Evolutionary conservation across 2,113 vertebrate genomes (phyloP).

Genomic region (Lepus timidus): DNA sequence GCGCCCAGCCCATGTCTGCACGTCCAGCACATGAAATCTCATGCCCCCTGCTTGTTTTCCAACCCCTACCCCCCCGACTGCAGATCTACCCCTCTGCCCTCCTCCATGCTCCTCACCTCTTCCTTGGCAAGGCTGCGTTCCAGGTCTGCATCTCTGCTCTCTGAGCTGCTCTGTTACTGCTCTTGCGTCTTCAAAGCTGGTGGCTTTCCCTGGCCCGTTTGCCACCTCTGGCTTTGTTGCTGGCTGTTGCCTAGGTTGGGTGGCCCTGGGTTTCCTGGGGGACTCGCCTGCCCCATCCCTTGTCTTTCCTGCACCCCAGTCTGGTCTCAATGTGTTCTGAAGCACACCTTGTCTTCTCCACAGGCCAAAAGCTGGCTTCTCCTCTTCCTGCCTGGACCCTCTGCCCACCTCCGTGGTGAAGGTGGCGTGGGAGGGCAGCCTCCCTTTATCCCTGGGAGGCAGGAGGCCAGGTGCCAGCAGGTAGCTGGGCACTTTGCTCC

Average conservation of each 20-base stretch:
- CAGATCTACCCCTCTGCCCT: neutral
- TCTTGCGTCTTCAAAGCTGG: rapidly evolving
- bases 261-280: neutral
- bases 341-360: rapidly evolving
- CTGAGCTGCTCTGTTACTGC: neutral
- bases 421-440: rapidly evolving
- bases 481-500: neutral
- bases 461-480: rapidly evolving
- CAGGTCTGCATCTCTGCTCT: neutral
- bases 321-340: too few species aligned
- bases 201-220: neutral
- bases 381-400: neutral
- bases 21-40: rapidly evolving
- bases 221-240: too few species aligned
- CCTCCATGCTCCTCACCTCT: neutral
- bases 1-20: too few species aligned
- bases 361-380: neutral
- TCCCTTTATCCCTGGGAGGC: neutral
- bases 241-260: rapidly evolving
- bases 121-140: rapidly evolving
- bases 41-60: neutral
- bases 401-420: rapidly evolving
- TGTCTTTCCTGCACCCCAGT: neutral
- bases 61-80: neutral
- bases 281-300: rapidly evolving